phyloP scores from a whole-genome alignment of 2,113 vertebrate species.

The Phyllopteryx taeniolatus region DNA sequence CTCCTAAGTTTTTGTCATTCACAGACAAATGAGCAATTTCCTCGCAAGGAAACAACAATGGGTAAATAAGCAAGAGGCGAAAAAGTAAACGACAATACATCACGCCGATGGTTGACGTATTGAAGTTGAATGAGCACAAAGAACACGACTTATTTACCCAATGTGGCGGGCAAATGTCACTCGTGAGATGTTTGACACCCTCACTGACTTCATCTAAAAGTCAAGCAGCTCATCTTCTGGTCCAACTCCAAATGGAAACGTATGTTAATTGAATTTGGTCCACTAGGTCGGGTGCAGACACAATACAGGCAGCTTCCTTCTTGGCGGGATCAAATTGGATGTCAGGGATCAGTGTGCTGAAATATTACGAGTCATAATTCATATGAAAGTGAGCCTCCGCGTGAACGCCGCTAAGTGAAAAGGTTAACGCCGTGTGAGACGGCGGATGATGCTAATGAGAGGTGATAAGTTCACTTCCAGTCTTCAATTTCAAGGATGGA shows the following conservation, averaged over 20 bases:
- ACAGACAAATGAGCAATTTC: conserved; percentile 23
- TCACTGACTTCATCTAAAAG: conserved; percentile 13
- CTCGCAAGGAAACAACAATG: conserved; percentile 2
- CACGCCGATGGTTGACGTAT: not conserved
- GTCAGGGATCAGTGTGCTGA: conserved; percentile 57
- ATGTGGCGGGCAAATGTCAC: not conserved
- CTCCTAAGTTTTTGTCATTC: not conserved
- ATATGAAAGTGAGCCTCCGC: conserved; percentile 41
- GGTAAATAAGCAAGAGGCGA: conserved; percentile 11
- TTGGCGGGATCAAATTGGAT: conserved; percentile 54
- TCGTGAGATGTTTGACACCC: not conserved
- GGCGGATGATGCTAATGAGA: conserved; percentile 72
- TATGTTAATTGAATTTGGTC: conserved; percentile 29
- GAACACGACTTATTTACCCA: not conserved
- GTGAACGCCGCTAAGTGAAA: conserved; percentile 56
- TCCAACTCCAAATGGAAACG: conserved; percentile 25
- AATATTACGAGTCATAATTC: conserved; percentile 52
- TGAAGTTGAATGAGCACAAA: not conserved
- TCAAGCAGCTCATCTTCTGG: not conserved
- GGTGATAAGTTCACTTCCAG: conserved; percentile 68
- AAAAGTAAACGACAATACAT: not conserved
- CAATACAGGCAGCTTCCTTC: conserved; percentile 37
- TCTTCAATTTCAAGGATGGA: conserved; percentile 73
- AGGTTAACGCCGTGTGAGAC: conserved; percentile 68
- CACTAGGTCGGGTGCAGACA: conserved; percentile 21